Evolutionary conservation across 1,140 invertebrate species (phyloP), one percentile per base, ranked within the genome.

Genomic region (Drosophila equinoxialis): DNA sequence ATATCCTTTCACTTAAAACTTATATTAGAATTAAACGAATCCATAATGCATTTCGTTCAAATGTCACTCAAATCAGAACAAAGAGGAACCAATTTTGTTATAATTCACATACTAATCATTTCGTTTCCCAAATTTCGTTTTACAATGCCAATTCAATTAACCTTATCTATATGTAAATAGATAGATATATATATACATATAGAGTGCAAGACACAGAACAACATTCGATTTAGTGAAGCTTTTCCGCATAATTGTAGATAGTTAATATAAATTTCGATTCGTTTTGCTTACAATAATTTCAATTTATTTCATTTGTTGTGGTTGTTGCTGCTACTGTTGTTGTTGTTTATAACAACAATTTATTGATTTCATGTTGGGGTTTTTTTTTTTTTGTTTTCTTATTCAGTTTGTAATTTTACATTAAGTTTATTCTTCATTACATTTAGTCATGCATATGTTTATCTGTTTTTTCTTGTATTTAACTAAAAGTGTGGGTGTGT

Each of bases 51-150:
- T 51, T 51, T 51, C 45, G 45, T 51, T 48, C 14, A 48, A 30
- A 48, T 48, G 45, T 17, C 45, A 20, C 45, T 51, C 45, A 11
- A 23, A 51, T 51, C 20, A 23, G 45, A 51, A 51, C 45, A 51
- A 11, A 51, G 45, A 51, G 45, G 45, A 51, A 51, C 45, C 45
- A 51, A 51, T 51, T 23, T 23, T 17, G 2, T 51, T 51, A 51
- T 51, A 51, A 48, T 45, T 42, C 37, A 39, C 37, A 39, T 11
- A 39, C 4, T 62, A 54, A 61, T 61, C 26, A 59, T 74, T 85
- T 86, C 82, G 82, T 87, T 86, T 79, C 51, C 61, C 77, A 48
- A 79, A 76, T 77, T 79, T 79, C 77, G 77, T 77, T 79, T 76
- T 58, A 77, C 42, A 74, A 23, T 71, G 61, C 71, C 61, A 60